phyloP scores from a whole-genome alignment of 1,140 invertebrate species.

The Drosophila ercepeae region DNA sequence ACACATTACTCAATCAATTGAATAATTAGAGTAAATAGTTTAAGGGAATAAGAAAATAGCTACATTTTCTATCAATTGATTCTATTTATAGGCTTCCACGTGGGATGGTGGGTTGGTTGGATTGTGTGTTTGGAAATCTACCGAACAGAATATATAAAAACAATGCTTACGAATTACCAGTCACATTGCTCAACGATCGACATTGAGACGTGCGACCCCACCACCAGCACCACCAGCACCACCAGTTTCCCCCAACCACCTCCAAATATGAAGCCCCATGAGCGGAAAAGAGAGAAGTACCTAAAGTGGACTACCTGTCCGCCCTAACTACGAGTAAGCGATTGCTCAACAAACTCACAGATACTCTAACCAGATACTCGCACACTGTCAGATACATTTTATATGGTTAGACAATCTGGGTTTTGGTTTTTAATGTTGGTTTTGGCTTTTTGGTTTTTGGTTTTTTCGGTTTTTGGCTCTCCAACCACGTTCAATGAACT shows the following conservation, averaged over 20 bases:
- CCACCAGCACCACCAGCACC: too few species aligned
- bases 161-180: constrained; percentile 31
- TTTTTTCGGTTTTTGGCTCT: constrained; percentile 15
- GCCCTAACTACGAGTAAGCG: constrained; percentile 45
- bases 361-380: constrained; percentile 7
- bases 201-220: constrained; percentile 46
- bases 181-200: constrained; percentile 41
- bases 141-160: constrained; percentile 6
- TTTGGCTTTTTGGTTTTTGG: constrained; percentile 24
- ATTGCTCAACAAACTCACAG: constrained; percentile 38
- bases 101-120: too few species aligned
- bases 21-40: too few species aligned
- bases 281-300: constrained; percentile 21
- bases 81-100: not conserved
- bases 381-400: constrained; percentile 11
- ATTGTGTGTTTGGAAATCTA: constrained; percentile 16
- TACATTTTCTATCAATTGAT: constrained; percentile 4
- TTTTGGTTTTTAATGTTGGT: constrained; percentile 38
- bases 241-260: too few species aligned
- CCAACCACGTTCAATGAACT: constrained; percentile 68
- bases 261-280: not conserved
- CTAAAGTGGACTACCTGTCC: constrained; percentile 54
- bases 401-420: constrained; percentile 53
- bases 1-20: not conserved
- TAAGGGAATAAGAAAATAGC: not conserved